A percentile compares a stretch with the other conserved stretches of the same genome.
These are phyloP conservation scores for Leucopsar rothschildi DNA, from an alignment of 2,113 vertebrate species.

Conservation along the genomic window DNA sequence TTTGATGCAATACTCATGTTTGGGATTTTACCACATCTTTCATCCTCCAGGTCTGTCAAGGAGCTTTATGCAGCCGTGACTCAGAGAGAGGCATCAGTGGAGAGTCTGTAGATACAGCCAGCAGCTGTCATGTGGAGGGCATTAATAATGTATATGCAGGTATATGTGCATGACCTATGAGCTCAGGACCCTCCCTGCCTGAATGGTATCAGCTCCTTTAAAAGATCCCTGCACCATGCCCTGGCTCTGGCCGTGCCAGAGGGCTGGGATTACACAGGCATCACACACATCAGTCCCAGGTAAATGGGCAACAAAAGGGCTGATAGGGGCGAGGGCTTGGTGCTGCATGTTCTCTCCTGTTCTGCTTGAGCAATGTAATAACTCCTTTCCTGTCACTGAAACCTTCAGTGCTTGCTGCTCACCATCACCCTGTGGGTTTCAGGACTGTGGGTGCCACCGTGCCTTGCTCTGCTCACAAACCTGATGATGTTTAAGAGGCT, in stretches of 20 bases:
- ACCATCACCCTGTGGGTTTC: neutral
- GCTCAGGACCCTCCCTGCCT: neutral
- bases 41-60: slow-evolving; percentile 28
- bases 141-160: neutral
- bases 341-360: neutral
- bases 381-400: neutral
- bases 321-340: neutral
- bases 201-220: neutral
- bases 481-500: neutral
- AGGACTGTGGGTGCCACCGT: neutral
- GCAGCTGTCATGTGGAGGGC: slow-evolving; percentile 2
- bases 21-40: slow-evolving; percentile 34
- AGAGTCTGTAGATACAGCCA: neutral
- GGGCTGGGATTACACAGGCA: neutral
- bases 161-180: neutral
- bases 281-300: rapidly evolving
- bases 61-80: neutral
- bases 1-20: slow-evolving; percentile 21
- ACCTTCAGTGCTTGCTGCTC: neutral
- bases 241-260: neutral
- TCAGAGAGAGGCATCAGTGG: slow-evolving; percentile 18
- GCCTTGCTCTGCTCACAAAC: neutral
- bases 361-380: neutral
- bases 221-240: neutral
- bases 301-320: neutral